Evolutionary conservation across 2,113 vertebrate genomes (phyloP).

Genomic region (Crypturellus undulatus): DNA sequence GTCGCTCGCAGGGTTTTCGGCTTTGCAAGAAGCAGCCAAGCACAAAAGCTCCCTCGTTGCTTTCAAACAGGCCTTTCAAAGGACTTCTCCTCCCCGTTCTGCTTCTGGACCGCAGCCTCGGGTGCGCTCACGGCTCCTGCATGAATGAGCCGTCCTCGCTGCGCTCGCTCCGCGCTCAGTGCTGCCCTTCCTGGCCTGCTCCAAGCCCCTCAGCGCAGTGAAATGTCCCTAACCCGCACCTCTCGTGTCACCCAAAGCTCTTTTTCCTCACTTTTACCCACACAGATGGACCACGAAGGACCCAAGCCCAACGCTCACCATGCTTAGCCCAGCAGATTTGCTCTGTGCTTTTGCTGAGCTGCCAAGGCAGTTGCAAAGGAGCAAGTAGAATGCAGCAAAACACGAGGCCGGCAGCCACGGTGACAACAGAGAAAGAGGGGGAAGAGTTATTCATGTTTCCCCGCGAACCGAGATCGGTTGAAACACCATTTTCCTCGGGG

Average conservation of each 20-base stretch:
- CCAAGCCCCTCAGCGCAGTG: background rate
- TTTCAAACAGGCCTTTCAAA: accelerated
- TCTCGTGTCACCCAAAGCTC: background rate
- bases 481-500: slow-evolving; percentile 23
- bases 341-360: slow-evolving; percentile 63
- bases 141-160: background rate
- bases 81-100: background rate
- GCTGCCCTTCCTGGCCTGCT: background rate
- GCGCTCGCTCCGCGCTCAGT: background rate
- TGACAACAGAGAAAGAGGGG: slow-evolving; percentile 39
- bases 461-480: slow-evolving; percentile 39
- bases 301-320: slow-evolving; percentile 35
- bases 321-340: slow-evolving; percentile 50
- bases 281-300: slow-evolving; percentile 57
- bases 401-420: background rate
- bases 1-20: background rate
- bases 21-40: background rate
- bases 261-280: slow-evolving; percentile 29
- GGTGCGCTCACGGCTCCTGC: background rate
- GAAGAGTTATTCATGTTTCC: slow-evolving; percentile 60
- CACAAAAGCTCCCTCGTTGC: background rate
- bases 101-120: background rate
- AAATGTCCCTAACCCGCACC: background rate
- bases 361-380: slow-evolving; percentile 42
- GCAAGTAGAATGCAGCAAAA: slow-evolving; percentile 12